Conservation (phyloP, 2,797 vertebrate species). For the Antrozous pallidus region DNA sequence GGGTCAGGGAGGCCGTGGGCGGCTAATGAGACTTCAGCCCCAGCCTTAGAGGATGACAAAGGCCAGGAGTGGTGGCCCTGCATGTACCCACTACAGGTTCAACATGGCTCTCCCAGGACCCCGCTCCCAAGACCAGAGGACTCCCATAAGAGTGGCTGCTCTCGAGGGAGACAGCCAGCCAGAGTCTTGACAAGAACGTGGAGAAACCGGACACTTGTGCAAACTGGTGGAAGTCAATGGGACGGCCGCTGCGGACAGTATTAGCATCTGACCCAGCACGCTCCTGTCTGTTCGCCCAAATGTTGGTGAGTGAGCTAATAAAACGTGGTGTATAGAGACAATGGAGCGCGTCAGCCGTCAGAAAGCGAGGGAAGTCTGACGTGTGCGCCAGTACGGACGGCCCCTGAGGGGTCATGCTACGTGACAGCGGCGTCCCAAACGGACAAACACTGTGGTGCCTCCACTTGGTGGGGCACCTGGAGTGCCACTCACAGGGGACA, state of each 20-base stretch:
- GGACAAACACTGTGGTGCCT: not conserved
- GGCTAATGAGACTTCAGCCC: not conserved
- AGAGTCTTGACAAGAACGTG: not conserved
- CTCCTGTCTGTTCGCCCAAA: not conserved
- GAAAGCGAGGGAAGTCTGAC: not conserved
- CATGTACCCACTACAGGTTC: not conserved
- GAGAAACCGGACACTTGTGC: rapidly evolving
- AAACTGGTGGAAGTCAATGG: not conserved
- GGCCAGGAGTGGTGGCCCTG: not conserved
- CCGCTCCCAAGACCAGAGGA: not conserved
- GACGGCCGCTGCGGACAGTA: rapidly evolving
- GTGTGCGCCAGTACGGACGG: too few relatives aligned
- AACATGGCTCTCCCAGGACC: not conserved
- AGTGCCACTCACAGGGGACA: not conserved
- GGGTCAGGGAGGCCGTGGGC: not conserved
- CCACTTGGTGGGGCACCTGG: too few relatives aligned
- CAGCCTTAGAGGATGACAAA: not conserved
- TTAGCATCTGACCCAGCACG: not conserved
- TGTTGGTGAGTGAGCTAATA: not conserved
- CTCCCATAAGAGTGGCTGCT: not conserved
- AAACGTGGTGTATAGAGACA: too few relatives aligned
- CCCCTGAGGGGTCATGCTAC: rapidly evolving
- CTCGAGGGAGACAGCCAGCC: not conserved
- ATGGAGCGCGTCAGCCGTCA: not conserved
- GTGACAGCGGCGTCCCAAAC: not conserved